phyloP scores from a whole-genome alignment of 2,797 vertebrate genomes.

The Brachyalestes nurse region DNA sequence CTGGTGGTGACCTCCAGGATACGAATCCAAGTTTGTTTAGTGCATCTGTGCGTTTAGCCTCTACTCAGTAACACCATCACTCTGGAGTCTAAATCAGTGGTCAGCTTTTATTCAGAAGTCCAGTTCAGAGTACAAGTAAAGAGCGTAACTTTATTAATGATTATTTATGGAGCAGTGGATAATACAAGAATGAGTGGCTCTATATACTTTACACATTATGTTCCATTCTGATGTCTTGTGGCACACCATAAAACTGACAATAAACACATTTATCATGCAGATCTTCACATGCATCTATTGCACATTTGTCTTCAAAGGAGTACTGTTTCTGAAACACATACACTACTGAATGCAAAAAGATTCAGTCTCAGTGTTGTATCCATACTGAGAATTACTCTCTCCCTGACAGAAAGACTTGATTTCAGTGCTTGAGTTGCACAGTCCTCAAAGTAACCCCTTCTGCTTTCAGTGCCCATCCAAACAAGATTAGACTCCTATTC shows the following conservation, averaged over 20 bases:
- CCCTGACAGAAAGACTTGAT: conserved; percentile 73
- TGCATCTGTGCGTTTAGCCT: neutral
- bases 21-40: neutral
- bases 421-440: conserved; percentile 79
- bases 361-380: conserved; percentile 80
- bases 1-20: conserved; percentile 32
- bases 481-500: conserved; percentile 81
- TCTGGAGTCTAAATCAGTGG: neutral
- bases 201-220: neutral
- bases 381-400: conserved; percentile 82
- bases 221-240: neutral
- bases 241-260: conserved; percentile 6
- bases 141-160: neutral
- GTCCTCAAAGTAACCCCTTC: conserved; percentile 77
- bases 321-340: conserved; percentile 59
- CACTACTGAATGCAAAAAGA: conserved; percentile 79
- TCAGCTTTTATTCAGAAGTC: neutral
- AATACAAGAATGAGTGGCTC: neutral
- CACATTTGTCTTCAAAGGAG: conserved; percentile 23
- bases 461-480: conserved; percentile 80
- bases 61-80: conserved; percentile 58
- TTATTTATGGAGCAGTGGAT: neutral
- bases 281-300: neutral
- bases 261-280: conserved; percentile 21
- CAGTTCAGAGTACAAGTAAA: neutral